Conservation (phyloP, 1,140 invertebrate species). For the Oppia nitens region DNA sequence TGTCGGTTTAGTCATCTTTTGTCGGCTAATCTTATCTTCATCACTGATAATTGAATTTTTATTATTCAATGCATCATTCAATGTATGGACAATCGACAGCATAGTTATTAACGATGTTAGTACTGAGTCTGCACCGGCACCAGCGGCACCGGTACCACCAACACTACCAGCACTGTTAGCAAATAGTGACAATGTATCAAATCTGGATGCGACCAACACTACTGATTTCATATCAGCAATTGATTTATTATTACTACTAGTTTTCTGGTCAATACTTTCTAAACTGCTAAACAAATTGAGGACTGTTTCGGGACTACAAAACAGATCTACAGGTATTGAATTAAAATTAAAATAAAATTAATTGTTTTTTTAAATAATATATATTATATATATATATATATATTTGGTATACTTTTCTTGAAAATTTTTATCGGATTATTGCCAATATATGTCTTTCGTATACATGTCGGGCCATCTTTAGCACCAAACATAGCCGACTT, state of each 20-base stretch:
- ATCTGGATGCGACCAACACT: constrained; percentile 53
- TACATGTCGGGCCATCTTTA: constrained; percentile 62
- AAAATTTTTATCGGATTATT: no score
- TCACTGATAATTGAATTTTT: no score
- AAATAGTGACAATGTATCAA: constrained; percentile 73
- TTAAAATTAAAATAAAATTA: background rate
- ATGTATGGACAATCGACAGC: constrained; percentile 50
- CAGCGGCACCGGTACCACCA: constrained; percentile 59
- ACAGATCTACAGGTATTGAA: background rate
- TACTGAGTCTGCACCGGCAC: constrained; percentile 58
- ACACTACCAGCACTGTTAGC: constrained; percentile 52
- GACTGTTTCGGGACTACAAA: background rate
- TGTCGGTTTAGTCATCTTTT: constrained; percentile 32
- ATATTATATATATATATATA: no score
- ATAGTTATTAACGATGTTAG: constrained; percentile 62
- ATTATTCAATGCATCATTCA: no score
- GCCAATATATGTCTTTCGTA: constrained; percentile 34
- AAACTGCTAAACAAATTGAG: no score
- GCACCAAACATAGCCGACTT: constrained; percentile 73
- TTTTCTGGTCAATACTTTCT: no score
- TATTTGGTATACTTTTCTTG: no score
- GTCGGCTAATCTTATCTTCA: background rate
- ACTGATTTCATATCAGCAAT: constrained; percentile 37
- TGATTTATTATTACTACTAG: no score
- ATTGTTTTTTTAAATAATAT: no score